Evolutionary conservation across 92 coral and sea anemone genomes (phyloP), one percentile per base, ranked within the genome.

Genomic region (Pocillopora meandrina): DNA sequence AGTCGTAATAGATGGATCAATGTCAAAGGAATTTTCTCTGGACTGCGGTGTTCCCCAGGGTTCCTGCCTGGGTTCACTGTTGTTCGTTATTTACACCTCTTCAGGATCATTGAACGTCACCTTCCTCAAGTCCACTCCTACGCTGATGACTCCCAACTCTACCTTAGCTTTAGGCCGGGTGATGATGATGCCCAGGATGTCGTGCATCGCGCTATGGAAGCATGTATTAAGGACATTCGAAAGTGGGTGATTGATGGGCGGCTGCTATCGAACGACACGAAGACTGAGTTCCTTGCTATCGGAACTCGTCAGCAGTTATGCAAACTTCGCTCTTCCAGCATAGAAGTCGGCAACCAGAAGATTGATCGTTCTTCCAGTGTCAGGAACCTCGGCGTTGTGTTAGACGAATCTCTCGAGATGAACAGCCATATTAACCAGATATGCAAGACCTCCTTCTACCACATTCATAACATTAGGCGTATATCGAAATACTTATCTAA

Each of bases 341-440:
- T 82, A 71, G 69, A 71, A 70, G 78, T 82, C 34, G 79, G 86
- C 71, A 82, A 71, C 61, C 86, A 82, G 69, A 82, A 82, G 31
- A 72, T 72, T 82, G 84, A 66, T 80, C 84, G 74, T 60, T 65
- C 65, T 57, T 65, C 75, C 74, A 80, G 74, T 9, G 84, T 76
- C 71, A 82, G 86, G 67, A 82, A 82, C 55, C 86, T 72, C 20
- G 79, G 78, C 23, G 86, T 74, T 83, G 62, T 74, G 52, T 61
- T 74, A 8, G 87, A 83, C 35, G 77, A 71, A 42, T 74, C 80
- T 61, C 80, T 83, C 47, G 34, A 60, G 42, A 60, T 82, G 78
- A 82, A 71, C 72, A 62, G 71, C 13, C 80, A 83, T 58, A 81
- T 71, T 69, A 81, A 69, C 63, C 70, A 81, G 77, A 56, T 81